Evolutionary conservation across 2,888 invertebrate species (phyloP).

Genomic region (Trichogramma dendrolimi): DNA sequence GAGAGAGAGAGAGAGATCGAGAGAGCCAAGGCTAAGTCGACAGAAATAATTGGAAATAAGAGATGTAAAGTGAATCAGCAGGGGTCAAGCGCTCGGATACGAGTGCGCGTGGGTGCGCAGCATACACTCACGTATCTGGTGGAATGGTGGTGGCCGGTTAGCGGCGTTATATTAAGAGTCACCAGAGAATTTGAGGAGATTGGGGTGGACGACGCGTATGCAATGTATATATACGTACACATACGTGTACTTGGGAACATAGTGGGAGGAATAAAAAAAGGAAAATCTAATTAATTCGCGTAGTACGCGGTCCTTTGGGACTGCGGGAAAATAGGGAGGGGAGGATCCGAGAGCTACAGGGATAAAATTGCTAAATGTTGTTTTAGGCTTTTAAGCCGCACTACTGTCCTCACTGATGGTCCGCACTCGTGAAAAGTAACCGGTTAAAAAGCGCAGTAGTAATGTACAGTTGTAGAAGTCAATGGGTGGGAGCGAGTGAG

Average conservation of each 20-base stretch:
- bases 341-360: too few species aligned
- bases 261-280: constrained; percentile 19
- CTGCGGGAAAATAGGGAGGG: background rate
- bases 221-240: too few species aligned
- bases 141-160: constrained; percentile 1
- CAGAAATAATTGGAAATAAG: constrained; percentile 39
- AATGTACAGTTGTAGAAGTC: background rate
- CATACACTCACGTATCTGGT: background rate
- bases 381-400: constrained; percentile 37
- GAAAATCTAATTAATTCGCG: constrained; percentile 30
- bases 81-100: constrained; percentile 28
- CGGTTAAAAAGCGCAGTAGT: constrained; percentile 16
- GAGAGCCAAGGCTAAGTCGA: constrained; percentile 22
- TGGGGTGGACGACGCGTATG: too few species aligned
- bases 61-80: constrained; percentile 36
- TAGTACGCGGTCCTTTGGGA: constrained; percentile 11
- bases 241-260: too few species aligned
- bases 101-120: background rate
- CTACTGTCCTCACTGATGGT: background rate
- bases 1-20: too few species aligned
- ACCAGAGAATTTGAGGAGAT: too few species aligned
- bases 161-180: background rate
- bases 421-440: constrained; percentile 19
- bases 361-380: constrained; percentile 35
- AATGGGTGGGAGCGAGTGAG: constrained; percentile 1